Percentiles rank a stretch among this genome's conserved stretches.
These are phyloP conservation scores for Phania funesta DNA, from an alignment of 2,888 invertebrate species.

Conservation along the genomic window DNA sequence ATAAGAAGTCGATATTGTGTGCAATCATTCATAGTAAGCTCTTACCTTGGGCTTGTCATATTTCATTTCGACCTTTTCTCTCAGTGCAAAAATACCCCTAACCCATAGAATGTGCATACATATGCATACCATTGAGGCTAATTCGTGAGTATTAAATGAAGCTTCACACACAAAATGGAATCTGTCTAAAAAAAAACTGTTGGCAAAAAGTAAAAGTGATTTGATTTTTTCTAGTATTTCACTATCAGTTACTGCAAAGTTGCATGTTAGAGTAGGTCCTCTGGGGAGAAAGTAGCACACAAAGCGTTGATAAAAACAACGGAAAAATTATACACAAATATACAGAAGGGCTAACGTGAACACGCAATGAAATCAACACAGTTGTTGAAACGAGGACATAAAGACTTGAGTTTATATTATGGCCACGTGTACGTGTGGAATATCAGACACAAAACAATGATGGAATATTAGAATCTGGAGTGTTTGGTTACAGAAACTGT, in stretches of 20 bases:
- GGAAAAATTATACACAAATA: neutral
- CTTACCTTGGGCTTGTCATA: no score
- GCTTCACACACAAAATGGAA: neutral
- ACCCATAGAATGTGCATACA: no score
- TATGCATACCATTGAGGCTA: slow-evolving; percentile 4
- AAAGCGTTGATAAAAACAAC: neutral
- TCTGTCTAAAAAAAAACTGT: neutral
- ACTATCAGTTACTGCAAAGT: slow-evolving; percentile 10
- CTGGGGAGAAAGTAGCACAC: neutral
- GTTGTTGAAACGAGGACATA: neutral
- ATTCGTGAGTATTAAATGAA: slow-evolving; percentile 7
- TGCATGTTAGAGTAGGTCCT: neutral
- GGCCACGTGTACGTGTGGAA: no score
- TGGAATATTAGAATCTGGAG: no score
- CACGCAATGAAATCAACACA: slow-evolving; percentile 48
- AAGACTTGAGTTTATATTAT: neutral
- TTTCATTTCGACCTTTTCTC: no score
- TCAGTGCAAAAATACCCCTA: no score
- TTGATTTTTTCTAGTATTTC: slow-evolving; percentile 2
- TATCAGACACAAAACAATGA: no score
- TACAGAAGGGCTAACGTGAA: slow-evolving; percentile 17
- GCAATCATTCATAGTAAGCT: no score
- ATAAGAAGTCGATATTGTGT: no score
- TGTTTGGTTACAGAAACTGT: no score
- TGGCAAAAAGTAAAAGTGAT: slow-evolving; percentile 8